phyloP scores from a whole-genome alignment of 2,113 vertebrate species.

The Lagenorhynchus albirostris region DNA sequence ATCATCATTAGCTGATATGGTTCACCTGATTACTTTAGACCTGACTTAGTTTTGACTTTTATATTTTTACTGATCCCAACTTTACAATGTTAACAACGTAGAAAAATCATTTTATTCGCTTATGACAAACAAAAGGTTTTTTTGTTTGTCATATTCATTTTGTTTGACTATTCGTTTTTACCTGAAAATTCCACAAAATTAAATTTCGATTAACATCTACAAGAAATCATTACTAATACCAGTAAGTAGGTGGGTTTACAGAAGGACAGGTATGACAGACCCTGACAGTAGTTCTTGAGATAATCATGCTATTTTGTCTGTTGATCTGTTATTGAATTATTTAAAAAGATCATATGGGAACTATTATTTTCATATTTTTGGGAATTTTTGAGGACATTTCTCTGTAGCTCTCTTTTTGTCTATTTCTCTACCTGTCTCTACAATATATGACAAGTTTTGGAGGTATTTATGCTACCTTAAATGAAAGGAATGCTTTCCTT shows the following conservation, averaged over 20 bases:
- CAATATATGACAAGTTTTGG: background rate
- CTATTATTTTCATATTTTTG: background rate
- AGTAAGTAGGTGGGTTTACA: background rate
- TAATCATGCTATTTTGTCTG: background rate
- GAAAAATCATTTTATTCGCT: background rate
- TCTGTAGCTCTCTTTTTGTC: background rate
- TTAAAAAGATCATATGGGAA: background rate
- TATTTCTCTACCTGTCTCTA: background rate
- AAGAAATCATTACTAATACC: background rate
- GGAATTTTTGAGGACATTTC: background rate
- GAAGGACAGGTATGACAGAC: background rate
- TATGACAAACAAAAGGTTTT: background rate
- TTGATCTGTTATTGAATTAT: background rate
- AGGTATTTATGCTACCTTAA: background rate
- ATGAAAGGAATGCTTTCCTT: background rate
- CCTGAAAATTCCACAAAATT: background rate
- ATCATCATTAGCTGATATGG: background rate
- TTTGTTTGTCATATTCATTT: too few relatives aligned
- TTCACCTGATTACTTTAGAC: background rate
- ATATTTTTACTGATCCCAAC: background rate
- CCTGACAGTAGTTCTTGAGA: background rate
- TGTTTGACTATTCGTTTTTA: background rate
- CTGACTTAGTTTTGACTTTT: background rate
- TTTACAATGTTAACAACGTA: background rate
- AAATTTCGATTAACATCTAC: background rate